These are phyloP conservation scores for Bellardia bayeri DNA, from an alignment of 2,888 invertebrate species.

Conservation along the genomic window DNA sequence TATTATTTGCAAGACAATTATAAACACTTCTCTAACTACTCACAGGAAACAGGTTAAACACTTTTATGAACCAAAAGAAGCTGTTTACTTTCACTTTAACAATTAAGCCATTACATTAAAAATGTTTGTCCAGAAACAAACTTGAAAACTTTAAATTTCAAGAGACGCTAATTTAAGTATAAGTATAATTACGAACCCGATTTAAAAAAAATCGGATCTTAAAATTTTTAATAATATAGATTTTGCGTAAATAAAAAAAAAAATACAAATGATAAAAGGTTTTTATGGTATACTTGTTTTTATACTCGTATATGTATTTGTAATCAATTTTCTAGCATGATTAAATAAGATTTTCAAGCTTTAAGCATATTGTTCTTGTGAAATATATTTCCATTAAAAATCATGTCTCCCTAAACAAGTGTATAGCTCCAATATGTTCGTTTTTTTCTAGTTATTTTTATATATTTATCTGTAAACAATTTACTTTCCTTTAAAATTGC, in stretches of 20 bases:
- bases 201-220: too few relatives aligned
- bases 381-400: slow-evolving; percentile 43
- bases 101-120: too few relatives aligned
- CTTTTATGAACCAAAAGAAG: not conserved
- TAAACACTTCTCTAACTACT: not conserved
- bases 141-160: too few relatives aligned
- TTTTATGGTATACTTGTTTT: too few relatives aligned
- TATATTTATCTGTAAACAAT: slow-evolving; percentile 11
- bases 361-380: not conserved
- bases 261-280: too few relatives aligned
- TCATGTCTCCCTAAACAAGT: slow-evolving; percentile 13
- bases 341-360: not conserved
- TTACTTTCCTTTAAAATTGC: slow-evolving; percentile 20
- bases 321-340: not conserved
- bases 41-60: not conserved
- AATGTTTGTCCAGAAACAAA: too few relatives aligned
- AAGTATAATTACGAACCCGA: too few relatives aligned
- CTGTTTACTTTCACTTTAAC: too few relatives aligned
- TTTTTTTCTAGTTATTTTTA: not conserved
- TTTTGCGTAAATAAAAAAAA: too few relatives aligned
- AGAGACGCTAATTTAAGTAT: too few relatives aligned
- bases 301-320: not conserved
- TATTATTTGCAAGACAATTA: slow-evolving; percentile 13
- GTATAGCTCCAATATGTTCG: slow-evolving; percentile 1
- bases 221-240: too few relatives aligned